These are phyloP conservation scores for Scaptomyza hsui DNA, from an alignment of 1,140 invertebrate genomes.

Conservation along the genomic window DNA sequence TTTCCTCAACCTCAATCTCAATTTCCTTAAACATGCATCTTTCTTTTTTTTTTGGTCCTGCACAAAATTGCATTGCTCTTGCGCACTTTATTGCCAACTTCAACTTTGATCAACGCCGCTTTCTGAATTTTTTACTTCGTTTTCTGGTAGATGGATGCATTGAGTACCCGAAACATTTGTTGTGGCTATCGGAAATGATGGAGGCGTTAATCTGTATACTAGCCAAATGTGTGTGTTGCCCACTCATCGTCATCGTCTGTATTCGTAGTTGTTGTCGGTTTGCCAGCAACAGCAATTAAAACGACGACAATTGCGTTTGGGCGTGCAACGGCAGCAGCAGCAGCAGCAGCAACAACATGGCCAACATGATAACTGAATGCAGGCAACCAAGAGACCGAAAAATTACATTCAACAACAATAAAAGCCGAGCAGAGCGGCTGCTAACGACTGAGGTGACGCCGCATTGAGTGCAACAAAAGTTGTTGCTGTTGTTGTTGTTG, in stretches of 20 bases:
- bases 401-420: conserved; percentile 44
- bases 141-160: conserved; percentile 21
- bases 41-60: not conserved
- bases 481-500: conserved; percentile 14
- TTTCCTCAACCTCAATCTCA: too few species aligned
- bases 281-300: conserved; percentile 68
- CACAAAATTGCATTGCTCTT: conserved; percentile 11
- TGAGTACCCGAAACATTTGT: conserved; percentile 11
- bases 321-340: conserved; percentile 34
- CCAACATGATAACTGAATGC: conserved; percentile 14
- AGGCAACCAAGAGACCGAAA: conserved; percentile 50
- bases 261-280: conserved; percentile 2
- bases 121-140: not conserved
- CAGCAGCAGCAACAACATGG: conserved; percentile 10
- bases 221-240: conserved; percentile 49
- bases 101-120: conserved; percentile 36
- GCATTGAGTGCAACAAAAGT: conserved; percentile 16
- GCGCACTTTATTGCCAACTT: conserved; percentile 24
- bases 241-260: conserved; percentile 47
- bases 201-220: conserved; percentile 70
- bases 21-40: too few species aligned
- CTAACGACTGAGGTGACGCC: conserved; percentile 42
- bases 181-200: conserved; percentile 64
- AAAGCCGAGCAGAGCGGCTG: conserved; percentile 11
- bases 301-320: conserved; percentile 71